phyloP scores from a whole-genome alignment of 2,113 vertebrate species.

The Eurypyga helias region DNA sequence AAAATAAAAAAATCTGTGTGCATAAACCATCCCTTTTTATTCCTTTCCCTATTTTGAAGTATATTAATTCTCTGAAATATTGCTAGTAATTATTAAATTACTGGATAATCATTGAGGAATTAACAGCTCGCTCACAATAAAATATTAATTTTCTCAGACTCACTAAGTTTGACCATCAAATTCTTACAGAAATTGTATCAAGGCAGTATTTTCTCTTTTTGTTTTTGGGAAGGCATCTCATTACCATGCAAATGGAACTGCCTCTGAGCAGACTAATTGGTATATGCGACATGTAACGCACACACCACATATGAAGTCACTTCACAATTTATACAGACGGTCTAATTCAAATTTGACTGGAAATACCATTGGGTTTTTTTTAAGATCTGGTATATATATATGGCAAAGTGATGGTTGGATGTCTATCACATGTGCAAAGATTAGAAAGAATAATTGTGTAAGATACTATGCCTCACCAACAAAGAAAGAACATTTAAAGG shows the following conservation, averaged over 20 bases:
- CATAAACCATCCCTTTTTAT: not conserved
- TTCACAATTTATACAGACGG: not conserved
- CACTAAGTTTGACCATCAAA: not conserved
- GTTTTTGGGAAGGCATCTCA: not conserved
- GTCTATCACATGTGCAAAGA: not conserved
- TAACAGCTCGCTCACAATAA: not conserved
- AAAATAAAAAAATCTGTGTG: not conserved
- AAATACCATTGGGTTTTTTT: not conserved
- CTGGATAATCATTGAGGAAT: not conserved
- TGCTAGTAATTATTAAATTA: not conserved
- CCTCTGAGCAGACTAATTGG: not conserved
- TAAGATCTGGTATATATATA: not conserved
- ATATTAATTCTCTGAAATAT: not conserved
- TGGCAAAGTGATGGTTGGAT: not conserved
- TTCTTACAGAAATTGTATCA: not conserved
- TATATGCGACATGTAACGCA: not conserved
- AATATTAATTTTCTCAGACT: not conserved
- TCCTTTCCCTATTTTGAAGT: not conserved
- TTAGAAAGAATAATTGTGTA: not conserved
- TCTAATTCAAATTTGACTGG: not conserved
- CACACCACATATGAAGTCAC: not conserved
- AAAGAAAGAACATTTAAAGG: not conserved
- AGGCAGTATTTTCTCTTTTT: not conserved
- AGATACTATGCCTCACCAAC: not conserved
- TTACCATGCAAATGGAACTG: constrained; percentile 4